Evolutionary conservation across 2,797 vertebrate genomes (phyloP), one percentile per base, ranked within the genome.

Genomic region (Typhlichthys eigenmanni): DNA sequence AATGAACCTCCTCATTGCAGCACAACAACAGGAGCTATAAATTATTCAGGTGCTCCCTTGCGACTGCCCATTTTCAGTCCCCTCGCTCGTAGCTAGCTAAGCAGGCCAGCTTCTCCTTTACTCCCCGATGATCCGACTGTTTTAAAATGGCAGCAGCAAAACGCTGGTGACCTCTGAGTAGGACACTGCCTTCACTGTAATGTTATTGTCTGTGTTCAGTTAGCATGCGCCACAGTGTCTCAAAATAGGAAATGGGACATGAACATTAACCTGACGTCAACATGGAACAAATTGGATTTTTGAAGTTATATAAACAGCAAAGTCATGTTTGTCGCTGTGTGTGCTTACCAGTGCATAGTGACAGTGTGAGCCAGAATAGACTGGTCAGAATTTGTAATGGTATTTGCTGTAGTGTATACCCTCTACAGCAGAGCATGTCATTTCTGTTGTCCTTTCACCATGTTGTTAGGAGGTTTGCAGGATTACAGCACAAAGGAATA

Each of bases 121-220:
- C 69, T 85, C 72, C 80, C 78, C 54, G 11, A 67, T 53, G 74
- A 78, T 80, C 66, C 57, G 80, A 64, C 74, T 58, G 64, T 67
- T 77, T 87, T 76, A 81, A 85, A 87, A 89, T 82, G 24, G 77
- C 14, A 17, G 82, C 83, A 86, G 78, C 64, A 70, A 76, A 80
- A 87, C 72, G 64, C 79, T 79, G 71, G 83, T 85, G 84, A 89
- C 82, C 86, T 79, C 81, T 69, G 67, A 81, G 75, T 72, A 77
- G 75, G 80, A 78, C 78, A 73, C 77, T 29, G 83, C 85, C 82
- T 72, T 84, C 89, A 85, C 86, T 90, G 88, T 90, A 90, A 89
- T 43, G 8, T 89, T 84, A 85, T 84, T 78, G 34, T 66, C 66
- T 63, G 56, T 55, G 34, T 74, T 34, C 65, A 48, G 51, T 60